A percentile compares a stretch with the other conserved stretches of the same genome.
These are phyloP conservation scores for Meloidogyne hapla DNA, from an alignment of 1,140 invertebrate genomes.

Conservation along the genomic window DNA sequence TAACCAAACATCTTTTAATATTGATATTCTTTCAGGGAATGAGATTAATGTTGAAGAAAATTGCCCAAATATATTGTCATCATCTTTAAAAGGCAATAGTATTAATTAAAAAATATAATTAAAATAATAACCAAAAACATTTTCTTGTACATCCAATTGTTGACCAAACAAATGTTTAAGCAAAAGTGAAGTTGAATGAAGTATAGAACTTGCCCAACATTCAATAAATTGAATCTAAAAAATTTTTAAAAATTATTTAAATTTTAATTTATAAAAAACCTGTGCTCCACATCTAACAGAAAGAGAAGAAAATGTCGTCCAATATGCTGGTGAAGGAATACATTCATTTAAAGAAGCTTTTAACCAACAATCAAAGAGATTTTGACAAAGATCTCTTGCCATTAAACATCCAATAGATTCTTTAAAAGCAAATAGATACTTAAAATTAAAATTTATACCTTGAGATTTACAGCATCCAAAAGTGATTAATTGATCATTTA, in stretches of 20 bases:
- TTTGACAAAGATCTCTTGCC: constrained; percentile 38
- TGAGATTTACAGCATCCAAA: neutral
- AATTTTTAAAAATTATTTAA: neutral
- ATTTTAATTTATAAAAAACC: neutral
- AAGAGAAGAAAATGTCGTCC: constrained; percentile 53
- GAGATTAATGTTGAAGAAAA: neutral
- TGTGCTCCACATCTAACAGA: constrained; percentile 42
- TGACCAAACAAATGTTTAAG: constrained; percentile 49
- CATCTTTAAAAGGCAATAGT: neutral
- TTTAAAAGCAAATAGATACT: too few species aligned
- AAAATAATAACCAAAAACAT: neutral
- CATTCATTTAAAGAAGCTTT: constrained; percentile 47
- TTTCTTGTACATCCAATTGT: constrained; percentile 31
- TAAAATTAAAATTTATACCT: constrained; percentile 20
- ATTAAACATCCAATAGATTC: constrained; percentile 44
- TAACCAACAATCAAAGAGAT: constrained; percentile 55
- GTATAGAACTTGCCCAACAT: constrained; percentile 55
- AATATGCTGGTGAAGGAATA: constrained; percentile 58
- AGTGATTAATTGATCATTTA: constrained; percentile 35
- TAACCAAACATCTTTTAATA: constrained; percentile 42
- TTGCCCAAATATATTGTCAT: constrained; percentile 14
- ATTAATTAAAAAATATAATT: neutral
- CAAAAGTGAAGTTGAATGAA: constrained; percentile 53
- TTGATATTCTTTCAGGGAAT: constrained; percentile 5
- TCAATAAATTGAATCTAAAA: constrained; percentile 58